phyloP scores from a whole-genome alignment of 2,797 vertebrate genomes.

The Chelidonichthys spinosus region DNA sequence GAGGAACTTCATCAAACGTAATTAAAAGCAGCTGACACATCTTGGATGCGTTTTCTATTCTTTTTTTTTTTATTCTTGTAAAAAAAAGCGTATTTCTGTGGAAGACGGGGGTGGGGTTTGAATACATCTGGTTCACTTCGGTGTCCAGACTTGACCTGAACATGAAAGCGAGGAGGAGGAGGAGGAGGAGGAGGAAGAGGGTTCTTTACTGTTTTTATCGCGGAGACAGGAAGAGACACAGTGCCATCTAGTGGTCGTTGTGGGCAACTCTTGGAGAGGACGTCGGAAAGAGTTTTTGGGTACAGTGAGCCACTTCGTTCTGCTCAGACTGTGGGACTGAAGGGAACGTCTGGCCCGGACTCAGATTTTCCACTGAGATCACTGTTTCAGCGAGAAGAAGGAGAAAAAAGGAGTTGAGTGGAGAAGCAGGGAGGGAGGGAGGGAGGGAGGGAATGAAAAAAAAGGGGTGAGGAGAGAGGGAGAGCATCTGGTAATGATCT shows the following conservation, averaged over 20 bases:
- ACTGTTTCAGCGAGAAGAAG: conserved; percentile 46
- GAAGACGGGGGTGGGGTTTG: conserved; percentile 38
- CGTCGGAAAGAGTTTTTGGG: conserved; percentile 46
- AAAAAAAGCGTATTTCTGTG: conserved; percentile 22
- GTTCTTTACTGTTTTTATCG: not conserved
- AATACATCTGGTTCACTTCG: conserved; percentile 71
- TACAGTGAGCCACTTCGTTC: not conserved
- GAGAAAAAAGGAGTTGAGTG: conserved; percentile 22
- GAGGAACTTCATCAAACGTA: conserved; percentile 27
- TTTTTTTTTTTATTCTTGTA: not conserved
- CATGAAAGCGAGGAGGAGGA: conserved; percentile 47
- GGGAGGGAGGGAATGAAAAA: conserved; percentile 13
- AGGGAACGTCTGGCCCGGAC: conserved; percentile 61
- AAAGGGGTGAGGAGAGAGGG: conserved; percentile 17
- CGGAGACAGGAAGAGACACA: conserved; percentile 57
- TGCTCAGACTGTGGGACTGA: conserved; percentile 32
- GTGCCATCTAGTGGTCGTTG: conserved; percentile 70
- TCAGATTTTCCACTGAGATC: conserved; percentile 83
- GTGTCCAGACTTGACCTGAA: conserved; percentile 61
- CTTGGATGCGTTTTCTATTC: conserved; percentile 49
- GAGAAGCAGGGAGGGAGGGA: conserved; percentile 1
- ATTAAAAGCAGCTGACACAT: conserved; percentile 67
- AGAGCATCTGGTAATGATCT: conserved; percentile 78
- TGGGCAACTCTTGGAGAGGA: conserved; percentile 34
- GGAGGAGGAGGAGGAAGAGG: not conserved